These are phyloP conservation scores for Clavelina lepadiformis DNA, from an alignment of 23 tunicate genomes.

Conservation along the genomic window DNA sequence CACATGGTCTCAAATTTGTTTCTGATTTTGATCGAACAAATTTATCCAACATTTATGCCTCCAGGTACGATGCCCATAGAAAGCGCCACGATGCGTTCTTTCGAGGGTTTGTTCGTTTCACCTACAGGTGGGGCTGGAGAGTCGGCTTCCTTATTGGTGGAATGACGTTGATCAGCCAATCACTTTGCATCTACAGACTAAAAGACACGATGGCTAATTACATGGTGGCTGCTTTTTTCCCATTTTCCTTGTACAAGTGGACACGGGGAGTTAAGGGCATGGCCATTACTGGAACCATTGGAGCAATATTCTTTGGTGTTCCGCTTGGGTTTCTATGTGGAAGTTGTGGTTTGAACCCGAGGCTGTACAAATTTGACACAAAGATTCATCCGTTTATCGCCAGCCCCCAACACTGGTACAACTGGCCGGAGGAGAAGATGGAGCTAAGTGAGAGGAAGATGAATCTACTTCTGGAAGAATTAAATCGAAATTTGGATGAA, in stretches of 20 bases:
- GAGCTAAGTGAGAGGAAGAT: neutral
- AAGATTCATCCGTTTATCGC: conserved; percentile 8
- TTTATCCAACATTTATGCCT: conserved; percentile 10
- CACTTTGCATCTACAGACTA: conserved; percentile 39
- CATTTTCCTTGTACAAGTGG: conserved; percentile 51
- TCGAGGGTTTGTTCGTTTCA: conserved; percentile 27
- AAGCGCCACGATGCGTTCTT: conserved; percentile 22
- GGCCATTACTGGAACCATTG: conserved; percentile 35
- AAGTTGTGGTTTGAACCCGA: conserved; percentile 37
- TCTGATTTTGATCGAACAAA: conserved; percentile 25
- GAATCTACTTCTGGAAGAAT: neutral
- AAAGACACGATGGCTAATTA: conserved; percentile 40
- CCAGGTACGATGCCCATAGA: conserved; percentile 11
- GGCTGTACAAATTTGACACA: conserved; percentile 11
- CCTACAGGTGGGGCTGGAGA: conserved; percentile 70
- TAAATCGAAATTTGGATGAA: neutral
- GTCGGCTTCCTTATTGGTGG: conserved; percentile 25
- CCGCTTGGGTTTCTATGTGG: conserved; percentile 44
- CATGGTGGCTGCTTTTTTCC: conserved; percentile 28
- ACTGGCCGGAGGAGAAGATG: conserved; percentile 27
- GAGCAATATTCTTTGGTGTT: conserved; percentile 23
- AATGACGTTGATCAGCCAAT: conserved; percentile 36
- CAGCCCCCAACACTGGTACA: conserved; percentile 15
- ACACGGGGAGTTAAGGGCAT: conserved; percentile 52
- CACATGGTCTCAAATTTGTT: conserved; percentile 27